Conservation (phyloP, 92 coral and sea anemone species). For the Montipora capitata region DNA sequence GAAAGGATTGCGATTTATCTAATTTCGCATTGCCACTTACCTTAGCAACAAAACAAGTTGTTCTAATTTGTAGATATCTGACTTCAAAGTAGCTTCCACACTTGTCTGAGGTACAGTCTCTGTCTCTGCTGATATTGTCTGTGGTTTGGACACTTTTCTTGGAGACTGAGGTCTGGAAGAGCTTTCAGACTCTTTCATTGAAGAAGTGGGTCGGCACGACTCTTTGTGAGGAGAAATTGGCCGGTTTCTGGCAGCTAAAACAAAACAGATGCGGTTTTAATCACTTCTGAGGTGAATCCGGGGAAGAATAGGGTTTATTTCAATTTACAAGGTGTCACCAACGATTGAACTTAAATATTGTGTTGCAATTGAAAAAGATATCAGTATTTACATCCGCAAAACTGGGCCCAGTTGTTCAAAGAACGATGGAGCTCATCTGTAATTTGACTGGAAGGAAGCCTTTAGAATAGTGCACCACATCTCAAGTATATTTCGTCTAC, state of each 20-base stretch:
- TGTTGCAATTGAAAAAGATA: too few relatives aligned
- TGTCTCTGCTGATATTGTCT: constrained; percentile 91
- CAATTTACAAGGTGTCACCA: too few relatives aligned
- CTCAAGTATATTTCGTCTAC: too few relatives aligned
- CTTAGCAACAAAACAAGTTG: constrained; percentile 92
- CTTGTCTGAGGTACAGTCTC: constrained; percentile 93
- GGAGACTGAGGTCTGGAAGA: constrained; percentile 88
- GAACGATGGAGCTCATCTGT: too few relatives aligned
- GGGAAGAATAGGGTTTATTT: too few relatives aligned
- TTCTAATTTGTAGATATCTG: constrained; percentile 92
- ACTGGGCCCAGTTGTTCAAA: too few relatives aligned
- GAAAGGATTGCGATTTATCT: too few relatives aligned
- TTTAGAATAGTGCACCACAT: too few relatives aligned
- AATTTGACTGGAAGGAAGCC: too few relatives aligned
- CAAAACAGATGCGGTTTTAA: not conserved
- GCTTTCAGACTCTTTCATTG: constrained; percentile 57
- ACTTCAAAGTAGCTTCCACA: constrained; percentile 89
- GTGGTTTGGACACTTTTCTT: constrained; percentile 86
- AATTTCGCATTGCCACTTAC: constrained; percentile 37
- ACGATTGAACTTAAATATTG: too few relatives aligned
- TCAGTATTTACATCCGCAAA: too few relatives aligned
- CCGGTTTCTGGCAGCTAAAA: constrained; percentile 38
- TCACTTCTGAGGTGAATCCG: too few relatives aligned
- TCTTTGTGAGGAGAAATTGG: constrained; percentile 86
- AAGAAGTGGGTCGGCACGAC: constrained; percentile 75